Conservation (phyloP, 2,888 invertebrate genomes). For the Callosobruchus maculatus region DNA sequence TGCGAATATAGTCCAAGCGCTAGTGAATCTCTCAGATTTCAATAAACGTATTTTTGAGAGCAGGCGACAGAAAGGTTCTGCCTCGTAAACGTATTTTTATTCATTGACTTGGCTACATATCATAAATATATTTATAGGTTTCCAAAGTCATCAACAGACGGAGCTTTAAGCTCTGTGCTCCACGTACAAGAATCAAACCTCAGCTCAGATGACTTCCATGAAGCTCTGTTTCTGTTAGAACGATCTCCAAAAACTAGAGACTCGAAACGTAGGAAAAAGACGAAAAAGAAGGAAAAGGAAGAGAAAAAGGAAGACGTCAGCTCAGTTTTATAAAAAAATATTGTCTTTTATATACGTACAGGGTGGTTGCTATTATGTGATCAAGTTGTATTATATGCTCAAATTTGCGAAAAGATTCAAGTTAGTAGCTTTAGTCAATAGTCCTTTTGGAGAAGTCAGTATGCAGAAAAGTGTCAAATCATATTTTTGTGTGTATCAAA, state of each 20-base stretch:
- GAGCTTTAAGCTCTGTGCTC: conserved; percentile 56
- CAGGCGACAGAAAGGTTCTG: too few species aligned
- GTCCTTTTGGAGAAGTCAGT: too few species aligned
- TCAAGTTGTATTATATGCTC: background rate
- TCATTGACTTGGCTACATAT: too few species aligned
- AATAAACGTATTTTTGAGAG: too few species aligned
- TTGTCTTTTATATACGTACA: background rate
- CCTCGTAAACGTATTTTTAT: too few species aligned
- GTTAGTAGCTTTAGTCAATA: too few species aligned
- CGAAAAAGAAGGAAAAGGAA: conserved; percentile 50
- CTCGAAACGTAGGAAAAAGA: conserved; percentile 50
- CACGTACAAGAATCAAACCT: conserved; percentile 57
- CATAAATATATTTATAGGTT: conserved; percentile 48
- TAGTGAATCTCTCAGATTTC: too few species aligned
- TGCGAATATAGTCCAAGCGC: too few species aligned
- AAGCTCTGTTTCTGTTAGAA: conserved; percentile 55
- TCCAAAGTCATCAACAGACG: conserved; percentile 57
- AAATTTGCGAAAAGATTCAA: background rate
- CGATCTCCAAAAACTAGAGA: conserved; percentile 53
- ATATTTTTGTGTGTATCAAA: too few species aligned
- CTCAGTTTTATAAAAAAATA: conserved; percentile 46
- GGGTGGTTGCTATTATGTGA: background rate
- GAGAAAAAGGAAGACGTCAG: conserved; percentile 50
- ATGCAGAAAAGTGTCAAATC: too few species aligned
- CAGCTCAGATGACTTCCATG: conserved; percentile 58